Base-by-base conservation (phyloP, 2,888 invertebrate species). In the Aproaerema taeniolella region DNA sequence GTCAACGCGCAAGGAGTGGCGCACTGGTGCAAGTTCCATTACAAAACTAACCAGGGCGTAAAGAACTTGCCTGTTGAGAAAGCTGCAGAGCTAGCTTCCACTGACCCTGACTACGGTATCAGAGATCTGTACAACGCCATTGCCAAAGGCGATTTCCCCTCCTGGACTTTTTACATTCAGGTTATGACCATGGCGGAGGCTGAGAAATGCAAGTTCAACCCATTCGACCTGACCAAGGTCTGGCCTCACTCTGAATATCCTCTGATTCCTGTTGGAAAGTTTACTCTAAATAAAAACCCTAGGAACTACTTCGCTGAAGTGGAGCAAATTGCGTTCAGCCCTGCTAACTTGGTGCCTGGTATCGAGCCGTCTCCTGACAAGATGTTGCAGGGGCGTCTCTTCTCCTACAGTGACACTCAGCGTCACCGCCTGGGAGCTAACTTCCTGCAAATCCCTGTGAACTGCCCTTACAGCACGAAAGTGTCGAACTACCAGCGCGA, bases 301-400 rank as follows among this genome's bases (percentile, higher is more conserved):
- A 89, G 88, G 39, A 96, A 97, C 68, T 96, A 96, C 72, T 97
- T 96, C 65, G 91, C 94, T 10, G 96, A 97, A 76, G 93, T 97
- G 26, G 97, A 97, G 71, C 96, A 97, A 74, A 73, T 94, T 34
- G 97, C 96, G 0, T 96, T 93, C 68, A 92, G 90, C 61, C 97
- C 97, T 0, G 91, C 94, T 6, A 93, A 96, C 72, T 75, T 97
- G 85, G 91, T 95, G 9, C 95, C 96, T 2, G 97, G 97, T 32
- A 94, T 50, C 94, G 96, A 6, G 94, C 94, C 16, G 95, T 95
- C 0, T 97, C 98, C 67, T 96, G 95, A 75, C 92, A n/a, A n/a
- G n/a, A n/a, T 97, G 90, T 89, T 97, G 40, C 90, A 93, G 71
- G 95, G 93, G 5, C 91, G 96, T 43, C 85, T 95, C 0, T 93